Base-by-base conservation (phyloP, 2,888 invertebrate genomes). In the Azorinus chamasolen region DNA sequence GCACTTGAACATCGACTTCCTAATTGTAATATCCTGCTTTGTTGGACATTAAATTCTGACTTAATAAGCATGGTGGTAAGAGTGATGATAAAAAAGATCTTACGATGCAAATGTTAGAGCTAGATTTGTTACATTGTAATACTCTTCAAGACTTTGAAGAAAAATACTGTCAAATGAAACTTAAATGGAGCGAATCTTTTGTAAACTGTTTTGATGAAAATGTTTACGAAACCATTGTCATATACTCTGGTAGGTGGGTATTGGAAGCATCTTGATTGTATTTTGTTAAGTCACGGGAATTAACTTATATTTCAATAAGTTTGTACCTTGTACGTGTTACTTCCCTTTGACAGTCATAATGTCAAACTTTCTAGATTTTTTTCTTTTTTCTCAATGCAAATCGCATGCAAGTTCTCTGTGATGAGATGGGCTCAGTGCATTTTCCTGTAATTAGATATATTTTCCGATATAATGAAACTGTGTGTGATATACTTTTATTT, bases 41-140 rank as follows among this genome's bases (percentile, higher is more conserved):
- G 76, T 41, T 76, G 76, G 70, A 76, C 27, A 22, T 76, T 14
- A 76, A 76, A 43, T 70, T 70, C 45, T 65, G 70, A 66, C 2
- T 70, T 1, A 25, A 37, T 8, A 76, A 66, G 25, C 65, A 71
- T 39, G 65, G 69, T n/a, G 76, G 57, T 1, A 61, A 12, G 3
- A 20, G 6, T 6, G 70, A 75, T n/a, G 69, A 76, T 24, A 71
- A 66, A 51, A 54, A 51, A 24, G 48, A 46, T n/a, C n/a, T n/a
- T 71, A 76, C 27, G 70, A 62, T 16, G 2, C n/a, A 1, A 54
- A 76, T 32, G 32, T 71, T 16, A 51, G 48, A n/a, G n/a, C n/a
- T n/a, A 32, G 16, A n/a, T 1, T 37, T 65, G 48, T 37, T 69
- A 10, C 20, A 55, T 5, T 58, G 64, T 48, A 43, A 61, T 57